phyloP scores from a whole-genome alignment of 1,140 invertebrate species.

The Dryas iulia region DNA sequence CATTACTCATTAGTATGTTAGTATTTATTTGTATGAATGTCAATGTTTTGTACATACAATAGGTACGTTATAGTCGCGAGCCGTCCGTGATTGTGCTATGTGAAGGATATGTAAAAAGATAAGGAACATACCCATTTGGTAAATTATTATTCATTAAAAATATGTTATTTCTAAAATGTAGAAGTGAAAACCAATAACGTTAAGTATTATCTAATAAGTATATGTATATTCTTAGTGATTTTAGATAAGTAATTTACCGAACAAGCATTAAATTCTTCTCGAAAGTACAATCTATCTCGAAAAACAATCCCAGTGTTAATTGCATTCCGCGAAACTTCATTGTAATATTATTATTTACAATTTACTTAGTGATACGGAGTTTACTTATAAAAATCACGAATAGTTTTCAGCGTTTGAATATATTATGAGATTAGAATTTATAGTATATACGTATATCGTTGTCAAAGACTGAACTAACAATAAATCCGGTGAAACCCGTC shows the following conservation, averaged over 20 bases:
- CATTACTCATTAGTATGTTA: constrained; percentile 27
- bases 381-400: not conserved
- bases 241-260: not conserved
- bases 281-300: no score
- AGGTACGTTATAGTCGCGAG: constrained; percentile 54
- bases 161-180: not conserved
- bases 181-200: not conserved
- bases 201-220: constrained; percentile 2
- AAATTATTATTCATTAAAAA: not conserved
- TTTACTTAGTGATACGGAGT: not conserved
- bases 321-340: not conserved
- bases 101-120: constrained; percentile 29
- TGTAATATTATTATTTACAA: not conserved
- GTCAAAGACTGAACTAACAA: not conserved
- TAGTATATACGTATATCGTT: not conserved
- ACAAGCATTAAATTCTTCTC: not conserved
- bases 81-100: constrained; percentile 74
- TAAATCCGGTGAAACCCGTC: constrained; percentile 33
- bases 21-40: constrained; percentile 34
- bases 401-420: not conserved
- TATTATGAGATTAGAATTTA: not conserved
- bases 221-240: not conserved
- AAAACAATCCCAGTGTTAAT: not conserved
- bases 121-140: constrained; percentile 6
- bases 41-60: constrained; percentile 32